Base-by-base conservation (phyloP, 2,888 invertebrate species). In the Mystacides longicornis region DNA sequence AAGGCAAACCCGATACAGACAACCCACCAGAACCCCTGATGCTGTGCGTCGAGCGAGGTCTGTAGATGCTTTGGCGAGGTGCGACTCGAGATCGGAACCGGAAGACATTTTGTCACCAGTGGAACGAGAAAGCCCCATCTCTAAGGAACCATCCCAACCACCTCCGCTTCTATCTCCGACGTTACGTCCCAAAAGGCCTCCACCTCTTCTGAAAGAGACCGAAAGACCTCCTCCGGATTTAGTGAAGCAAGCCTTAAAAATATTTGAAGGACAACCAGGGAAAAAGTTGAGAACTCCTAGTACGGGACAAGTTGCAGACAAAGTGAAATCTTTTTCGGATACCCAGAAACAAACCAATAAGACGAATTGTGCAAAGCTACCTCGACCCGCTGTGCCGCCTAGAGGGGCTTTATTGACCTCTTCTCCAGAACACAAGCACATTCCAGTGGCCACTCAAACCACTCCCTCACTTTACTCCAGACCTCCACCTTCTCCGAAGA, bases 221-320 rank as follows among this genome's bases (percentile, higher is more conserved):
- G 92, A 92, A 65, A 79, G 91, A 49, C 94, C 94, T 1, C 93
- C 93, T 18, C 87, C 87, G 1, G 93, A 94, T 75, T 83, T 93
- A 62, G 94, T 94, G 57, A 89, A 89, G 65, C 86, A 90, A 58
- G 87, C 91, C 14, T 81, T 92, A 60, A 82, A 86, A 66, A 85
- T 92, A 66, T 94, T 93, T 72, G 93, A 94, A 69, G 78, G 79
- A 46, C 77, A 80, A 1, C 81, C 83, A 11, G 74, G 81, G 62
- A 75, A 80, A 1, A 66, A 72, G 55, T 75, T 80, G 21, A 67
- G 74, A 60, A 71, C 76, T 4, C 78, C 79, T 63, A 69, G 5
- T 58, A 67, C 75, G 60, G 71, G 81, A 62, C 71, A 83, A n/a
- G 69, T 71, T 7, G 68, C 70, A 5, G 72, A 58, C 23, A 59